These are phyloP conservation scores for Oxytorus armatus DNA, from an alignment of 2,888 invertebrate genomes.

Conservation along the genomic window DNA sequence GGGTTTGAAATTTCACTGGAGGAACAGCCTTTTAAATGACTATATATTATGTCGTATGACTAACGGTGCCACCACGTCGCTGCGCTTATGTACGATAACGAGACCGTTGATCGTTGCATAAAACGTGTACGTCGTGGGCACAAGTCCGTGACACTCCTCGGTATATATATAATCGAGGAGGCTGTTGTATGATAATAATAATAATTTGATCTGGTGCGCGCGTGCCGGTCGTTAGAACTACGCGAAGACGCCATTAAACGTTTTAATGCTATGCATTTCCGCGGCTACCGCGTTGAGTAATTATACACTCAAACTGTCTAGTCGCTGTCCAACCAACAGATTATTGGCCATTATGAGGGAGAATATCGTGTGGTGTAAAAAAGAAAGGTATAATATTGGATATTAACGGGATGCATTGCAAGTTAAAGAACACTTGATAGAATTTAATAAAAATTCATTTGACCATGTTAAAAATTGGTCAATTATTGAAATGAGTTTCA, in stretches of 20 bases:
- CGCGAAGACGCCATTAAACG: not conserved
- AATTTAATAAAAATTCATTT: too few relatives aligned
- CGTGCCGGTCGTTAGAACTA: not conserved
- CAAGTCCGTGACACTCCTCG: too few relatives aligned
- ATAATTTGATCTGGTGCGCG: not conserved
- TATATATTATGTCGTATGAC: not conserved
- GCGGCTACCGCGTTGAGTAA: not conserved
- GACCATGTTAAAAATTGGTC: too few relatives aligned
- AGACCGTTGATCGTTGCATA: slow-evolving; percentile 21
- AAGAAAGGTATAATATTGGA: too few relatives aligned
- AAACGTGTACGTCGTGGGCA: not conserved
- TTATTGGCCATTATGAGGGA: not conserved
- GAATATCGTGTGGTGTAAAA: not conserved
- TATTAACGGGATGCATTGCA: too few relatives aligned
- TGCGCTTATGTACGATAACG: slow-evolving; percentile 10
- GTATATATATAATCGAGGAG: too few relatives aligned
- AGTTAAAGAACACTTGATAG: too few relatives aligned
- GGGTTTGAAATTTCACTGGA: slow-evolving; percentile 10
- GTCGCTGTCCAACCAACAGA: not conserved
- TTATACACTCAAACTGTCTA: not conserved
- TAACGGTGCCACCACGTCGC: slow-evolving; percentile 17
- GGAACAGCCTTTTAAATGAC: slow-evolving; percentile 3
- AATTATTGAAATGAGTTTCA: too few relatives aligned
- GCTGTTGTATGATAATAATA: too few relatives aligned
- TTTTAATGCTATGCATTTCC: not conserved